A percentile compares a stretch with the other conserved stretches of the same genome.
These are phyloP conservation scores for Parapristionchus giblindavisi DNA, from an alignment of 2,888 invertebrate species.

Conservation along the genomic window DNA sequence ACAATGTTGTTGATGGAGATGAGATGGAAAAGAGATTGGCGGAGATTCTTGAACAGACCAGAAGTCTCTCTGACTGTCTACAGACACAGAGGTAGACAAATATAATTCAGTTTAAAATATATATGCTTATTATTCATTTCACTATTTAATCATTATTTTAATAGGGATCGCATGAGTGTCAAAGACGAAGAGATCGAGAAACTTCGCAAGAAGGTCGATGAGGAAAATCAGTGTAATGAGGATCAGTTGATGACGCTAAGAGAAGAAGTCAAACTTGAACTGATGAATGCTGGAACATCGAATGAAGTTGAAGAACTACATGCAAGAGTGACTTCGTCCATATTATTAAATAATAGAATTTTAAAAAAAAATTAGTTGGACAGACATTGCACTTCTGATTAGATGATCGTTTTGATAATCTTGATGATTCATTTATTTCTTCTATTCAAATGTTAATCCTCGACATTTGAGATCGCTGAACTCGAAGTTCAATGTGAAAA, in stretches of 20 bases:
- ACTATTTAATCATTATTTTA: background rate
- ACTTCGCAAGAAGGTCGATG: constrained; percentile 49
- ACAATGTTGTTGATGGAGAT: constrained; percentile 41
- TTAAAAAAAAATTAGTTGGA: too few relatives aligned
- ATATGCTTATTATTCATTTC: too few relatives aligned
- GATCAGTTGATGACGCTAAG: constrained; percentile 48
- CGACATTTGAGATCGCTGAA: constrained; percentile 38
- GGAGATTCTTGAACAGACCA: constrained; percentile 51
- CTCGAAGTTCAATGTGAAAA: constrained; percentile 40
- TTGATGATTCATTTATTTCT: too few relatives aligned
- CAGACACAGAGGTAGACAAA: constrained; percentile 38
- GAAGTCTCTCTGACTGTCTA: constrained; percentile 45
- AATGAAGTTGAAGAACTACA: constrained; percentile 51
- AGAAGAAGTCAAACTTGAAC: constrained; percentile 45
- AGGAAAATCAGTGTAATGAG: constrained; percentile 52
- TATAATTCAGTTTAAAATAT: background rate
- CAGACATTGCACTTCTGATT: too few relatives aligned
- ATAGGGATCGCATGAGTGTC: constrained; percentile 18
- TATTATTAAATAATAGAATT: too few relatives aligned
- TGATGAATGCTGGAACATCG: constrained; percentile 32
- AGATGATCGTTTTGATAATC: too few relatives aligned
- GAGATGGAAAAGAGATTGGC: constrained; percentile 50
- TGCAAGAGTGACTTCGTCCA: constrained; percentile 44
- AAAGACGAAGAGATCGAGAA: constrained; percentile 51
- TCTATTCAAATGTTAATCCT: background rate